These are phyloP conservation scores for Antechinus stuartii DNA, from an alignment of 2,113 vertebrate genomes.

Conservation along the genomic window DNA sequence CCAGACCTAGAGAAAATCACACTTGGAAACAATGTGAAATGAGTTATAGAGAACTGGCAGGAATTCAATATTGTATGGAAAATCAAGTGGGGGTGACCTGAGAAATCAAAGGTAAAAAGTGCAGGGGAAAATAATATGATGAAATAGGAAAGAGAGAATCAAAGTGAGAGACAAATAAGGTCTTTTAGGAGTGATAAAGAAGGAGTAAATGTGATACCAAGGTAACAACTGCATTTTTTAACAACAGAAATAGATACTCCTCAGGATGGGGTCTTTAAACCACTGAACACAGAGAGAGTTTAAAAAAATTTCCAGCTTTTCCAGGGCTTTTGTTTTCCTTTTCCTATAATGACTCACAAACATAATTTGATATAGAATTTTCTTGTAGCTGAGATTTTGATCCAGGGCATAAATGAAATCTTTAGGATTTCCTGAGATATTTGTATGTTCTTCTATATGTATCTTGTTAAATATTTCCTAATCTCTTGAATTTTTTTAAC, in stretches of 20 bases:
- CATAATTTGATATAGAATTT: conserved; percentile 11
- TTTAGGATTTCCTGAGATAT: neutral
- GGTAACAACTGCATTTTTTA: conserved; percentile 22
- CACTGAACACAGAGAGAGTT: conserved; percentile 4
- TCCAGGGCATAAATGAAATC: neutral
- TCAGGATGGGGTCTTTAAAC: neutral
- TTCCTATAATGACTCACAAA: conserved; percentile 15
- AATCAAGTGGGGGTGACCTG: conserved; percentile 30
- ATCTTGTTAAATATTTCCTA: neutral
- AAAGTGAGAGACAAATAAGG: conserved; percentile 32
- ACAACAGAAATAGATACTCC: conserved; percentile 34
- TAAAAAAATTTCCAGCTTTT: neutral
- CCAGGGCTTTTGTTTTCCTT: neutral
- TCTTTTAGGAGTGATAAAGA: conserved; percentile 38
- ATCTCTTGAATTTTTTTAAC: neutral
- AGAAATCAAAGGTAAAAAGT: conserved; percentile 52
- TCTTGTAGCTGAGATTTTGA: conserved; percentile 23
- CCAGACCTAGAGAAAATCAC: conserved; percentile 44
- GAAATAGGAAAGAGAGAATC: conserved; percentile 9
- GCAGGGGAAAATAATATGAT: conserved; percentile 25
- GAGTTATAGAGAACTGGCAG: conserved; percentile 43
- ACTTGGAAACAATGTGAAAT: conserved; percentile 40
- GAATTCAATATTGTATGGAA: conserved; percentile 45
- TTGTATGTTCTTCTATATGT: neutral
- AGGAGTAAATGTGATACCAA: neutral